Base-by-base conservation (phyloP, 2,797 vertebrate genomes). In the Peromyscus melanophrys region DNA sequence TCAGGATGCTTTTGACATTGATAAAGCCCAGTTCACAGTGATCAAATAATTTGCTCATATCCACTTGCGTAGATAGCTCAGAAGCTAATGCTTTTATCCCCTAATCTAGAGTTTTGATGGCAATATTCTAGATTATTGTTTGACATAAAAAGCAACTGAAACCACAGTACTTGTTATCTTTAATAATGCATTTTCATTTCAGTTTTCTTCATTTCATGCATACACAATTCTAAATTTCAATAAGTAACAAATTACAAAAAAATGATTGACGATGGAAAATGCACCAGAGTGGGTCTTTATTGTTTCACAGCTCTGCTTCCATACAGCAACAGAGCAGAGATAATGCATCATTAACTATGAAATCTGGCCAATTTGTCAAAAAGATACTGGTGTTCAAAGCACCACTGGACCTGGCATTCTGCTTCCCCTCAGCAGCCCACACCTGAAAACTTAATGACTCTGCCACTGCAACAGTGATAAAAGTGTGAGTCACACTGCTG, bases 331-430 rank as follows among this genome's bases (percentile, higher is more conserved):
- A 83, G 96, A 97, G 86, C 81, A 76, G 59, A 89, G 90, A 93
- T 61, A 95, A 90, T 81, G 97, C 94, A 63, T 98, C 95, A 97
- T 98, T 98, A 98, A 94, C 94, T 94, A 78, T 94, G 40, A 95
- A 98, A 95, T 92, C 90, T 83, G 83, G 90, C 85, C 89, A 90
- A 5, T 98, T 97, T 97, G 96, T 98, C 94, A 92, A 88, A 97
- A 94, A 96, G 84, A 73, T 97, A 92, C 95, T 90, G 89, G 73
- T 92, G 93, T 95, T 97, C 89, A 93, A 96, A 96, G 84, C 59
- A 52, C 76, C 12, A 8, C 49, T 71, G 96, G 75, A 93, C 49
- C 93, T 76, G 69, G 92, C 97, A 89, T 94, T 96, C 80, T 52
- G 40, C 52, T 43, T 46, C 55, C 88, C 49, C 77, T 83, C 61